Base-by-base conservation (phyloP, 2,888 invertebrate genomes). In the Hipparchia semele region DNA sequence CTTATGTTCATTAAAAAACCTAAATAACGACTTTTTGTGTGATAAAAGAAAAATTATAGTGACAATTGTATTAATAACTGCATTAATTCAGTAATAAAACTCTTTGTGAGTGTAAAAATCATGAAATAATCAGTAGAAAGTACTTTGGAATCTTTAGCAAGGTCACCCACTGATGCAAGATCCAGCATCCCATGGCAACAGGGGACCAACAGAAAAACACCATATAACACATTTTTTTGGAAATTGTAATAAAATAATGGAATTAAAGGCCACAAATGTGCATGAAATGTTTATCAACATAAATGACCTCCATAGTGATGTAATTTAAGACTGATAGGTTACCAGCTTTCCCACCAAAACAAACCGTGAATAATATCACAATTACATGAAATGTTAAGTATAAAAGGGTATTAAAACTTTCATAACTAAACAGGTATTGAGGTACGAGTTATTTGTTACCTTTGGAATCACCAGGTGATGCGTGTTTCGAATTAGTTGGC, bases 301-400 rank as follows among this genome's bases (percentile, higher is more conserved):
- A 81, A 84, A 79, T 91, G 92, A 92, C 93, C 92, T 91, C 92
- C 86, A 85, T 84, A 86, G 80, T 91, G 90, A 92, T 92, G 91
- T 91, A 92, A 92, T 87, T 88, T 84, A 81, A 80, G 78, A 82
- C 81, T 79, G 81, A 86, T 91, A 93, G 93, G 92, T 92, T 93
- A 93, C 84, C 81, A 83, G 77, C 82, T 90, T 92, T 92, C 92
- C 93, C 93, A 90, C 93, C 93, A 91, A 92, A 91, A 90, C 81
- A 79, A 80, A 78, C 74, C 68, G 78, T 59, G 73, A 72, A 73
- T 58, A 66, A n/a, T 39, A 70, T 51, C 68, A 58, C 46, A 64
- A 7, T 53, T 65, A 7, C 10, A 56, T 12, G 51, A 51, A 61
- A 46, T 46, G 46, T 51, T 45, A 9, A 33, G 23, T 39, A 56